Conservation (phyloP, 2,797 vertebrate species). For the Syngnathus acus region DNA sequence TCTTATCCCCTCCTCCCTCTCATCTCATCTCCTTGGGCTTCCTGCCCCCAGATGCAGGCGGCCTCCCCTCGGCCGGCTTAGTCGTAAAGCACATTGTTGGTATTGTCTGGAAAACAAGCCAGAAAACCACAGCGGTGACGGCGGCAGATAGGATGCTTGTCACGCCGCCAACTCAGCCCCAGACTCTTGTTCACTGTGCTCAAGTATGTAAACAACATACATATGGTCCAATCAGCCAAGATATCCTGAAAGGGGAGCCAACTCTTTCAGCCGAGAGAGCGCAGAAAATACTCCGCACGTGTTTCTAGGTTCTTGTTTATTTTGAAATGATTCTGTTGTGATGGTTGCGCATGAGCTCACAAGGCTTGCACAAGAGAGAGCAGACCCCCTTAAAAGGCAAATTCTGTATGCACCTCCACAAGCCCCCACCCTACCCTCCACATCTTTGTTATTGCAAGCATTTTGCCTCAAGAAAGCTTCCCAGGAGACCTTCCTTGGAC, state of each 20-base stretch:
- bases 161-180: slow-evolving; percentile 37
- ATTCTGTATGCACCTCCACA: slow-evolving; percentile 62
- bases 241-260: background rate
- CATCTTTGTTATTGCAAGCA: slow-evolving; percentile 26
- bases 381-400: slow-evolving; percentile 67
- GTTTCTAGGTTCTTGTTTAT: slow-evolving; percentile 24
- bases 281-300: background rate
- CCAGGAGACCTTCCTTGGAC: slow-evolving; percentile 39
- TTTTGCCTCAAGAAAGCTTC: slow-evolving; percentile 26
- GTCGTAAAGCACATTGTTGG: slow-evolving; percentile 41
- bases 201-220: background rate
- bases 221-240: background rate
- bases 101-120: slow-evolving; percentile 43
- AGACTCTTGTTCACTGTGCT: slow-evolving; percentile 25
- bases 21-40: slow-evolving; percentile 47
- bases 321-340: slow-evolving; percentile 50
- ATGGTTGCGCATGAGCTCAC: slow-evolving; percentile 30
- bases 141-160: slow-evolving; percentile 38
- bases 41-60: slow-evolving; percentile 51
- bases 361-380: slow-evolving; percentile 39
- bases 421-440: slow-evolving; percentile 13
- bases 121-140: slow-evolving; percentile 39
- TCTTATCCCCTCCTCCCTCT: slow-evolving; percentile 49
- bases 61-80: slow-evolving; percentile 32
- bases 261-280: too few species aligned